Evolutionary conservation across 2,113 vertebrate genomes (phyloP), one percentile per base, ranked within the genome.

Genomic region (Lates calcarifer): DNA sequence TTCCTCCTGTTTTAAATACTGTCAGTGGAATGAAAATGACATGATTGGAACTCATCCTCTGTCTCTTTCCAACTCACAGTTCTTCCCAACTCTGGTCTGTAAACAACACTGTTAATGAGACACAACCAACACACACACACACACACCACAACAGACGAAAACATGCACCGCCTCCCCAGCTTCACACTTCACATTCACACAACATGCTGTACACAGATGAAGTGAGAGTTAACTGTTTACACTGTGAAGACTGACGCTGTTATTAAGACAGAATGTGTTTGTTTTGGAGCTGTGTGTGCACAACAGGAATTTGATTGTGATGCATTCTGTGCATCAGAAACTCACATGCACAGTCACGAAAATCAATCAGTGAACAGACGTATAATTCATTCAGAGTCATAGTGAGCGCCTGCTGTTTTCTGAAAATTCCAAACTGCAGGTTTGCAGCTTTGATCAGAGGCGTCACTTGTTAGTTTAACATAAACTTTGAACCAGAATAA

Each of bases 31-130:
- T 81, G 79, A 78, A 86, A 87, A 75, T 49, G 12, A 78, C 89
- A 84, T 81, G 60, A 86, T 69, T 90, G 70, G 62, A 87, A 86
- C 49, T 89, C 72, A 74, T 79, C 53, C 28, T 82, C 43, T 71
- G 60, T 63, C 58, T 87, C 45, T 70, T 45, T 81, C 87, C 61
- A 81, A 67, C 79, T 78, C 74, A 43, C 69, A 74, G 55, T 43
- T 82, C 65, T 76, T 29, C 63, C 65, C 81, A 80, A 51, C 43
- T 70, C 39, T 45, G 43, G 53, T 74, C 55, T 77, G 87, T 87
- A 85, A 91, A 91, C 90, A 90, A 82, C 82, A 69, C 74, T 39
- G 77, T 72, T 91, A 87, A 91, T 91, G 83, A 89, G 88, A 88
- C 87, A 67, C 80, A 64, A 49, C 82, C 55, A 53, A 43, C 39